Evolutionary conservation across 2,113 vertebrate genomes (phyloP).

Genomic region (Serilophus lunatus): DNA sequence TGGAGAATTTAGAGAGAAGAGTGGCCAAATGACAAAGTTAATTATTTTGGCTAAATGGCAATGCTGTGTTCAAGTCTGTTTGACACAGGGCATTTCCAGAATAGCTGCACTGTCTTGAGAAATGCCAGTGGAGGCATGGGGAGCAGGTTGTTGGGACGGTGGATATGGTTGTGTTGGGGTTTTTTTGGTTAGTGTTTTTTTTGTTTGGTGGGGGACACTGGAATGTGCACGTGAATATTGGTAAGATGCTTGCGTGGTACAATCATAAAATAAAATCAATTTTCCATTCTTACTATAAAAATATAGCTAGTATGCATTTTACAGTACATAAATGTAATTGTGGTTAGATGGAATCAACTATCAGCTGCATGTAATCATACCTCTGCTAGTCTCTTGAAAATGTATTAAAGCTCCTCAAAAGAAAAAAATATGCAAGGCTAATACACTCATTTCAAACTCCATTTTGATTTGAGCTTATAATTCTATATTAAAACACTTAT

Average conservation of each 20-base stretch:
- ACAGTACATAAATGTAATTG: neutral
- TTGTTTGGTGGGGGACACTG: neutral
- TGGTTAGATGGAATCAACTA: neutral
- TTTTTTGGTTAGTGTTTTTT: neutral
- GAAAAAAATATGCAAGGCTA: neutral
- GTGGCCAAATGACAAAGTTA: neutral
- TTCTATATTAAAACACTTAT: neutral
- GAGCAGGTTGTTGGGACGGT: neutral
- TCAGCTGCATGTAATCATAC: neutral
- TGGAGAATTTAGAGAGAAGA: neutral
- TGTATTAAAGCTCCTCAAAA: neutral
- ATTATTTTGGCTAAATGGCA: neutral
- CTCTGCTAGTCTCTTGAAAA: neutral
- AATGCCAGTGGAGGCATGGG: rapidly evolving
- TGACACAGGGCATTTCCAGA: neutral
- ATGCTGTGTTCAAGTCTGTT: neutral
- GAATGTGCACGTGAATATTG: neutral
- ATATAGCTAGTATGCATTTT: neutral
- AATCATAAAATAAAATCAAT: neutral
- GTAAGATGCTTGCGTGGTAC: neutral
- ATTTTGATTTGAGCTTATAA: neutral
- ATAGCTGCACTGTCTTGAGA: neutral
- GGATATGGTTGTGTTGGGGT: no score
- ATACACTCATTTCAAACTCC: neutral
- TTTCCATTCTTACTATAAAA: neutral